Base-by-base conservation (phyloP, 2,113 vertebrate species). In the Tragulus kanchil region DNA sequence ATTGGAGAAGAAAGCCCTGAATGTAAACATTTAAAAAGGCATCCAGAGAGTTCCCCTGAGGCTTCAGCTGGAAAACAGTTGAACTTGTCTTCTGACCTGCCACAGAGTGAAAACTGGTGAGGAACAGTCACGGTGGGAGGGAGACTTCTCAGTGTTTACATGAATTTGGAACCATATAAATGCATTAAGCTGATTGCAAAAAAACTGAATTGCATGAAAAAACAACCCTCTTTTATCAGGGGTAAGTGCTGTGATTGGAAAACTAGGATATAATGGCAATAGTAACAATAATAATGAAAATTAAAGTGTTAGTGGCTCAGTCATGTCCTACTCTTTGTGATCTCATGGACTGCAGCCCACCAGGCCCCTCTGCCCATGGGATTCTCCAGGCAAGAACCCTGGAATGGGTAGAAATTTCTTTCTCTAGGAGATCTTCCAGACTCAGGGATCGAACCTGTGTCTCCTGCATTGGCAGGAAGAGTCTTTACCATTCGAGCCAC, bases 111-210 rank as follows among this genome's bases (percentile, higher is more conserved):
- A 88, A 78, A 48, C 8, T 12, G 8, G 23, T 45, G 45, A 65
- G 48, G 45, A 69, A 26, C 42, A 85, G 59, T 45, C 5, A 81
- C 45, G 21, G 10, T 61, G 36, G 26, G 62, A 86, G 50, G 31
- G 54, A 83, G 67, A 62, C 8, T 36, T 90, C 54, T 92, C 59
- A 75, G 25, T 59, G 58, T 92, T 92, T 78, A 83, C 64, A 59
- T 36, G 25, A 95, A 87, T 69, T 50, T 85, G 56, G 90, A 95
- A 89, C 56, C 50, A 84, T 19, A 28, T 71, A 50, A 93, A 64
- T 59, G 14, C 48, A 25, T 71, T 36, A 54, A 85, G 73, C 64
- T 36, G 52, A 65, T 42, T 58, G 11, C 58, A 50, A 59, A 54
- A 75, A 65, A 62, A 45, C 36, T 25, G 14, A 77, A 92, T 42